Base-by-base conservation (phyloP, 2,888 invertebrate species). In the Criorhina ranunculi region DNA sequence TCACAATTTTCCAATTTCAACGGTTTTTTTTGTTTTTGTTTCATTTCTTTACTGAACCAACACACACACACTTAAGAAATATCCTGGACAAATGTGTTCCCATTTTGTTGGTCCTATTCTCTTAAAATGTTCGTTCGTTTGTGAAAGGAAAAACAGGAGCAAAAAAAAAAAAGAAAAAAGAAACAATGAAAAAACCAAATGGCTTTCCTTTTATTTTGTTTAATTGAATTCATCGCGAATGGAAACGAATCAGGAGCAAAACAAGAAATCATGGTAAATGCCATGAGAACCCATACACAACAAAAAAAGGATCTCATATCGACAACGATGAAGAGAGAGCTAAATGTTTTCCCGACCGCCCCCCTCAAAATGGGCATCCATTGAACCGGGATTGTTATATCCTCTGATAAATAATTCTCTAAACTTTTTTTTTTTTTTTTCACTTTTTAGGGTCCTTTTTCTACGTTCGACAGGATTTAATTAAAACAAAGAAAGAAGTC, bases 141-240 rank as follows among this genome's bases (percentile, higher is more conserved):
- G 59, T 44, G 55, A 51, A 82, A 77, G 72, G 72, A 82, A 77
- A 70, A 81, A 76, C 46, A n/a, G 49, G 49, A 51, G 19, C 69
- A 66, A 46, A 60, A 35, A 59, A 73, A 59, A 46, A 59, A 60
- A 55, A 42, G 8, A 49, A 57, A 8, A 49, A 29, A 6, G 5
- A 15, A 53, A 15, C 64, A 64, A 35, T 24, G 12, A 37, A 29
- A 15, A 62, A 62, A 57, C 40, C 49, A 83, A 83, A 73, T 64
- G 49, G 55, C 57, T 73, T 76, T 70, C 85, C 60, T 79, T n/a
- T 80, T 80, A 85, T 80, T 80, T 85, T 85, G 79, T 80, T 80
- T 85, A 85, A 85, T 85, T 85, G 85, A 80, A 85, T 80, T 85
- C 85, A 85, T 85, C 85, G 69, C 70, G 80, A 85, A 70, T 66